Percentiles rank a stretch among this genome's conserved stretches.
Conservation (phyloP, 2,888 invertebrate genomes). For the Cephus nigrinus region DNA sequence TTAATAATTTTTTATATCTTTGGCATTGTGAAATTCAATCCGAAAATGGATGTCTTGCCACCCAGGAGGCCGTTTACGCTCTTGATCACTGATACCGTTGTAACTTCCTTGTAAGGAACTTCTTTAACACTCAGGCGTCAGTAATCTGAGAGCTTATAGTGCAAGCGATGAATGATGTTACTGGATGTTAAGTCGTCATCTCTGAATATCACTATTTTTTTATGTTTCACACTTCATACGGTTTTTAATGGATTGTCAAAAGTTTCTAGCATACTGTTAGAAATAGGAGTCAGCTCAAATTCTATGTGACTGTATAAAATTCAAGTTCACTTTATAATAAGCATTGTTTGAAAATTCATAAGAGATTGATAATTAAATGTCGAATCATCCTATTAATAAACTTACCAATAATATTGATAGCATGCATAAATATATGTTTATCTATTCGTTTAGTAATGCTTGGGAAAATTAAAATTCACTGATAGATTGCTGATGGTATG, state of each 20-base stretch:
- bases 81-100: slow-evolving; percentile 45
- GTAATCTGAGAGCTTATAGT: slow-evolving; percentile 31
- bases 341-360: background rate
- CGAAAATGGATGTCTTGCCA: slow-evolving; percentile 40
- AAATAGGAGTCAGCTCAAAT: background rate
- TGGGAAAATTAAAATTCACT: background rate
- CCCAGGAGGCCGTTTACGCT: slow-evolving; percentile 38
- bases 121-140: slow-evolving; percentile 27
- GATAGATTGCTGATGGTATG: background rate
- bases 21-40: slow-evolving; percentile 39
- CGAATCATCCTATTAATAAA: background rate
- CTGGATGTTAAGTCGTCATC: slow-evolving; percentile 42
- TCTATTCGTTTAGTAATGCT: background rate
- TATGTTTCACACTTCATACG: background rate
- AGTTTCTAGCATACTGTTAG: background rate
- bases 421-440: background rate
- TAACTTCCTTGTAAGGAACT: slow-evolving; percentile 30
- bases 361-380: background rate
- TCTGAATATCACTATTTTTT: slow-evolving; percentile 48
- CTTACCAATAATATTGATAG: background rate
- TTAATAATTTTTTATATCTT: slow-evolving; percentile 12
- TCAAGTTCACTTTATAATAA: background rate
- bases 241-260: background rate
- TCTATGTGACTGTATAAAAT: background rate
- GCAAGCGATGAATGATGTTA: slow-evolving; percentile 43